These are phyloP conservation scores for Hemibagrus guttatus DNA, from an alignment of 2,797 vertebrate species.

Conservation along the genomic window DNA sequence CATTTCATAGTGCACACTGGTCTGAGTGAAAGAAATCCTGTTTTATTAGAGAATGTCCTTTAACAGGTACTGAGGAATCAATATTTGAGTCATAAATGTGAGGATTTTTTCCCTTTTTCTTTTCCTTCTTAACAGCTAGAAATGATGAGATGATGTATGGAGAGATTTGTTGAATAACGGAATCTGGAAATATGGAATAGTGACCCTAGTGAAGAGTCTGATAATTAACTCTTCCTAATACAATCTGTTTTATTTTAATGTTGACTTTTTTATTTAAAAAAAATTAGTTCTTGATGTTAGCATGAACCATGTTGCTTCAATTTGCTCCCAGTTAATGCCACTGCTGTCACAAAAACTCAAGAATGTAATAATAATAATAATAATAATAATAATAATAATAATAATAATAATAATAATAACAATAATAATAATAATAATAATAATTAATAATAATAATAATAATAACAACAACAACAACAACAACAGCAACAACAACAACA, in stretches of 20 bases:
- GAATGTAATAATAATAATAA: no score
- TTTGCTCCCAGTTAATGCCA: neutral
- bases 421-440: no score
- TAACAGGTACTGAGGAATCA: conserved; percentile 41
- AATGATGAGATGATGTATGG: neutral
- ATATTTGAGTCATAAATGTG: neutral
- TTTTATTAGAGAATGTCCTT: conserved; percentile 44
- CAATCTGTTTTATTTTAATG: neutral
- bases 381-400: no score
- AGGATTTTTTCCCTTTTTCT: neutral
- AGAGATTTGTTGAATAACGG: neutral
- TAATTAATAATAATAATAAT: no score
- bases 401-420: no score
- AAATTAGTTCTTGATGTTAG: neutral
- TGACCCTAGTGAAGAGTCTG: neutral
- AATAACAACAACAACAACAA: no score
- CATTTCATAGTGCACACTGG: conserved; percentile 36
- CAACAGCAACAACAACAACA: no score
- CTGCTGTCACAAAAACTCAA: no score
- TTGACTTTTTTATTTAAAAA: neutral
- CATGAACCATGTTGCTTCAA: neutral
- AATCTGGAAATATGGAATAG: neutral
- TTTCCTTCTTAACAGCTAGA: neutral
- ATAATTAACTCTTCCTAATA: neutral
- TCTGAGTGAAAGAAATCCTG: neutral